Base-by-base conservation (phyloP, 2,888 invertebrate species). In the Parnassius apollo region DNA sequence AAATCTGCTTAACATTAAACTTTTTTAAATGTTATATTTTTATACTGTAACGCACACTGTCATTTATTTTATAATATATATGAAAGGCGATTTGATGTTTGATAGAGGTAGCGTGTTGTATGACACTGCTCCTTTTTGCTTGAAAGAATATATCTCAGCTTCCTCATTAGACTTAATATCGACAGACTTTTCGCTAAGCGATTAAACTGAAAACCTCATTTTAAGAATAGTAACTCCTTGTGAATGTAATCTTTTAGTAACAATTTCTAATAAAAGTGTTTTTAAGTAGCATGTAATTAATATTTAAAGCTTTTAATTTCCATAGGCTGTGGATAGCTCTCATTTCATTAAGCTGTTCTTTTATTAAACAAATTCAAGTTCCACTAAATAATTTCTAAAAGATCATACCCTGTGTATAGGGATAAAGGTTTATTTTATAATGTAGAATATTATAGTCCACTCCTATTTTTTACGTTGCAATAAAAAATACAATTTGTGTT, bases 311-410 rank as follows among this genome's bases (percentile, higher is more conserved):
- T 46, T n/a, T 49, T 13, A 4, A 35, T 49, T 60, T 56, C 44
- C 25, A 54, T 60, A 56, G 66, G 63, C 66, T 66, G 66, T 66
- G 63, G 51, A 58, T 57, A 59, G 63, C 63, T 65, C 64, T 61
- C 57, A 57, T 59, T 46, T 50, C 49, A 10, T 59, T 18, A 18
- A 53, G 18, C 18, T 59, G 55, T 13, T 46, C 12, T 12, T 46
- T 4, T 12, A 12, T 2, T 57, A 48, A 11, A 45, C 25, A 49
- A 50, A 57, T 4, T 44, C 2, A 53, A 42, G 11, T 49, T 55
- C 13, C 18, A 54, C 42, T 44, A 4, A 18, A n/a, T 57, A 35
- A 48, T 25, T 25, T 7, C 25, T 25, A 55, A 46, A 51, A 49
- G 13, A 49, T 1, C 48, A 25, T 25, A 25, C 25, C 4, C 4